Conservation (phyloP, 2,113 vertebrate species). For the Lasiurus borealis region DNA sequence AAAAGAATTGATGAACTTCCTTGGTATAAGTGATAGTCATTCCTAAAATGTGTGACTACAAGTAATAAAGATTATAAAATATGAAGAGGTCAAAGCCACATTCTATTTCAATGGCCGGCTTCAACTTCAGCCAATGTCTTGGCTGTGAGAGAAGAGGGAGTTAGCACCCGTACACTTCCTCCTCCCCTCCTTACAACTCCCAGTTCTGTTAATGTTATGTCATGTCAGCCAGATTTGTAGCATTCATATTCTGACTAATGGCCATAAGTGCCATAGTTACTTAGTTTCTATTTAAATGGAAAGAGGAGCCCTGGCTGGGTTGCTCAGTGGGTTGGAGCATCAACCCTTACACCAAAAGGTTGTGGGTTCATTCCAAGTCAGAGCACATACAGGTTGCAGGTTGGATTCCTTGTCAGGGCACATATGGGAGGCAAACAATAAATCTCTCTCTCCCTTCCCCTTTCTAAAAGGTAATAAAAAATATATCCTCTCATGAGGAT, state of each 20-base stretch:
- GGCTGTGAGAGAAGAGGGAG: too few relatives aligned
- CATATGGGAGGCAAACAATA: not conserved
- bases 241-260: not conserved
- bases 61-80: not conserved
- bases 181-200: not conserved
- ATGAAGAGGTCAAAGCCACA: not conserved
- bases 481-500: not conserved
- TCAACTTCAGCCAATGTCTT: not conserved
- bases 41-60: not conserved
- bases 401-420: not conserved
- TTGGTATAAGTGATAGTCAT: not conserved
- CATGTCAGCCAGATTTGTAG: not conserved
- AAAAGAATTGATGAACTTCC: not conserved
- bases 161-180: fast-evolving
- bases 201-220: not conserved
- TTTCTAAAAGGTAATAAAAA: not conserved
- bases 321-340: too few relatives aligned
- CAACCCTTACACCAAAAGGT: not conserved
- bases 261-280: not conserved
- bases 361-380: not conserved
- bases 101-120: not conserved
- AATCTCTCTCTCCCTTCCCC: not conserved
- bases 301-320: not conserved
- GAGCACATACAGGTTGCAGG: not conserved
- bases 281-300: not conserved